Evolutionary conservation across 53 echinoderm and acorn worm species (phyloP).

Genomic region (Crossaster papposus): DNA sequence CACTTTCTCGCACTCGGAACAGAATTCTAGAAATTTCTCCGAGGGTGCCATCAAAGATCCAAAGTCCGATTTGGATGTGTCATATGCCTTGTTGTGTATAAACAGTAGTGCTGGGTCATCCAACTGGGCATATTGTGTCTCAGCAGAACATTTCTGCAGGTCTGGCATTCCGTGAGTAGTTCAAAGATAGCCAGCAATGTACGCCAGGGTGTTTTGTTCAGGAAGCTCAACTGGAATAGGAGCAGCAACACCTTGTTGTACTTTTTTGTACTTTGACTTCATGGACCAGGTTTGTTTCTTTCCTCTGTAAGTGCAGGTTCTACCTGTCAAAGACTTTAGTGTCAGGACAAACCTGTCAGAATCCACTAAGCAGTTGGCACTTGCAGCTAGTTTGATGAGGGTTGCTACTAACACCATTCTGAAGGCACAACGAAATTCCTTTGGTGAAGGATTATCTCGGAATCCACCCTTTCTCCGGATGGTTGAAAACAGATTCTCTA

Average conservation of each 20-base stretch:
- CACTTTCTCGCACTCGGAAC: conserved; percentile 46
- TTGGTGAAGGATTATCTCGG: conserved; percentile 62
- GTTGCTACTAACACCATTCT: too few species aligned
- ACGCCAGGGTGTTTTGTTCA: conserved; percentile 43
- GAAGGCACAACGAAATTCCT: conserved; percentile 61
- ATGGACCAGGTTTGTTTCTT: too few species aligned
- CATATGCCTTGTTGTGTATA: conserved; percentile 52
- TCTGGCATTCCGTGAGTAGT: conserved; percentile 14
- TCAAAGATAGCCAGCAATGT: conserved; percentile 63
- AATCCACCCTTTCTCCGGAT: conserved; percentile 47
- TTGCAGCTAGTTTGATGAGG: too few species aligned
- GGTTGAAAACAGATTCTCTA: conserved; percentile 25
- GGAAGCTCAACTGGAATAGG: conserved; percentile 8
- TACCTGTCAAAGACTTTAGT: too few species aligned
- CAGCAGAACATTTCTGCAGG: conserved; percentile 46
- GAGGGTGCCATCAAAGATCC: conserved; percentile 44
- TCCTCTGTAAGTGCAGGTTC: too few species aligned
- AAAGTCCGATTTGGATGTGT: conserved; percentile 53
- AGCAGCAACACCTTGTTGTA: too few species aligned
- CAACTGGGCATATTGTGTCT: neutral
- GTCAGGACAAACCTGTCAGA: too few species aligned
- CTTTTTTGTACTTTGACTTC: too few species aligned
- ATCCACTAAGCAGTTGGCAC: too few species aligned
- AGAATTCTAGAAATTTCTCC: conserved; percentile 20
- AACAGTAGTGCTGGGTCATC: conserved; percentile 50